Evolutionary conservation across 2,797 vertebrate species (phyloP).

Genomic region (Lycodopsis pacificus): DNA sequence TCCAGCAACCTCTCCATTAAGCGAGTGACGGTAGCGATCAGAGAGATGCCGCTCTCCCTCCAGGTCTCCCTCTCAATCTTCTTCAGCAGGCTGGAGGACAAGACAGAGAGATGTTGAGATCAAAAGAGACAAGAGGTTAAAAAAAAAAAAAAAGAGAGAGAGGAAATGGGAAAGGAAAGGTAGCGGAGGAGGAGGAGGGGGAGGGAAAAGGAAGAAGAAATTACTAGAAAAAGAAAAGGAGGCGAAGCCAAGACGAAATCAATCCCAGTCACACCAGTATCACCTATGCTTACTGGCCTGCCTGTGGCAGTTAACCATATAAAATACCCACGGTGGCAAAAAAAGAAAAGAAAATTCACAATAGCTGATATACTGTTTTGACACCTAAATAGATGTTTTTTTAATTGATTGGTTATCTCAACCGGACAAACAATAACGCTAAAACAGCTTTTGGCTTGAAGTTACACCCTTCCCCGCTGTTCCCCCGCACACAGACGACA

Average conservation of each 20-base stretch:
- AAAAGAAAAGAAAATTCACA: neutral
- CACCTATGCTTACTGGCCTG: constrained; percentile 75
- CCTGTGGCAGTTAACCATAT: constrained; percentile 43
- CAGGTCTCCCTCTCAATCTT: constrained; percentile 99
- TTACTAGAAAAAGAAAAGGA: constrained; percentile 48
- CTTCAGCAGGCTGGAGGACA: constrained; percentile 90
- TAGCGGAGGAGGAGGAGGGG: neutral
- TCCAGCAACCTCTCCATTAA: constrained; percentile 98
- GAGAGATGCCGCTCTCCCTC: constrained; percentile 97
- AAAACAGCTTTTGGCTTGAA: neutral
- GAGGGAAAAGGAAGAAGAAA: constrained; percentile 33
- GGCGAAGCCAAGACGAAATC: constrained; percentile 57
- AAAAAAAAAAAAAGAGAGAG: neutral
- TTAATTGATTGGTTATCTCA: constrained; percentile 14
- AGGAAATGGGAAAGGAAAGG: constrained; percentile 30
- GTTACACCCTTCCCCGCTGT: constrained; percentile 28
- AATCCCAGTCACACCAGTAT: constrained; percentile 59
- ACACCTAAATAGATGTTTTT: neutral
- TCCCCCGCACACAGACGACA: constrained; percentile 74
- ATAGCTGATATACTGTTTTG: constrained; percentile 13
- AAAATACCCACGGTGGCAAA: constrained; percentile 17
- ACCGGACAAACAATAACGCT: constrained; percentile 18
- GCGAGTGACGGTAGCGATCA: constrained; percentile 97
- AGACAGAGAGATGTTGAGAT: constrained; percentile 46
- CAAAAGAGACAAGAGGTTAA: constrained; percentile 6